Base-by-base conservation (phyloP, 2,797 vertebrate genomes). In the Rhinophrynus dorsalis region DNA sequence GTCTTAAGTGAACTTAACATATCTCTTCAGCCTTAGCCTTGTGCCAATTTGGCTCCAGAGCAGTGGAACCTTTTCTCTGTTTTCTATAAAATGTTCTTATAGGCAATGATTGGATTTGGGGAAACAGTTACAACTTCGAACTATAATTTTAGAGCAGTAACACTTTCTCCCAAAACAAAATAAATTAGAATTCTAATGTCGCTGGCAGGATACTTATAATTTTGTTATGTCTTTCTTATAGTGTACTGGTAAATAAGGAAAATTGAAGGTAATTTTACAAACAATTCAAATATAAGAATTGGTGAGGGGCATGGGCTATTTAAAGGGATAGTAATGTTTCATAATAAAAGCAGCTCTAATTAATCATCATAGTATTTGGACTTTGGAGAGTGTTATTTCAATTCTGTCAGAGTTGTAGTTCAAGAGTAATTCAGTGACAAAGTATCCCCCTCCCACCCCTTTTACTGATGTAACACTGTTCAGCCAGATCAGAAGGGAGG, bases 61-160 rank as follows among this genome's bases (percentile, higher is more conserved):
- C 23, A 71, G 51, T 71, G 68, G 68, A 71, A 71, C 59, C 24
- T 64, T 71, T 70, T 37, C 67, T 38, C 40, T 56, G 50, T 57
- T 62, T 70, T 63, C 51, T 70, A 70, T 70, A 70, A 63, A 70
- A 70, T 55, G 12, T 63, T 55, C 68, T 63, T 64, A 71, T 71
- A 57, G 51, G 42, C 32, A 23, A 10, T 57, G 68, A 71, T 64
- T 64, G 68, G 60, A 64, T 64, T 63, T 48, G 51, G 51, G 59
- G 52, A 58, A 64, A 64, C 52, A 44, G 68, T 71, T 71, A 71
- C 42, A 24, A 64, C 30, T 17, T 48, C 23, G 50, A 27, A 48
- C 42, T 54, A 48, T 50, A 71, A 71, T 48, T 47, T 71, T 64
- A 56, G 60, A 71, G 17, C 42, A 24, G 50, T 38, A 70, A 64